These are phyloP conservation scores for Lysiphlebus fabarum DNA, from an alignment of 1,140 invertebrate species.

Conservation along the genomic window DNA sequence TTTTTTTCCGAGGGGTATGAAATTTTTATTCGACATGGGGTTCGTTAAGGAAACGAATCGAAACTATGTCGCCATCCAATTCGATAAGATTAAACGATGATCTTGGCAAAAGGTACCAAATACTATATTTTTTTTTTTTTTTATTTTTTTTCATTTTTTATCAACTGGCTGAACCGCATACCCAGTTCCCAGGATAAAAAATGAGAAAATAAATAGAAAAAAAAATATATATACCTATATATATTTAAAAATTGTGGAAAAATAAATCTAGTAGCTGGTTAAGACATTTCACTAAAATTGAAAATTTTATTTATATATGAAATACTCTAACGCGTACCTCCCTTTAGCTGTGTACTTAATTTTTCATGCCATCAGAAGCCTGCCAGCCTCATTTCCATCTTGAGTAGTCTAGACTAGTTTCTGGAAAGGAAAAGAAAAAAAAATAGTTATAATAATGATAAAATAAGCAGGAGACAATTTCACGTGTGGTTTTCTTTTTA, in stretches of 20 bases:
- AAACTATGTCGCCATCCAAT: slow-evolving; percentile 14
- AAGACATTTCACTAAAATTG: not conserved
- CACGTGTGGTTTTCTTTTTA: too few species aligned
- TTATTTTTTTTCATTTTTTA: too few species aligned
- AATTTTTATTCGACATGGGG: slow-evolving; percentile 7
- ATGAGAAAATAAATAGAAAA: too few species aligned
- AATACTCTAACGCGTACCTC: slow-evolving; percentile 2
- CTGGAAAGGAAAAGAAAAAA: too few species aligned
- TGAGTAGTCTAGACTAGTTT: slow-evolving; percentile 4
- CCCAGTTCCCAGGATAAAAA: too few species aligned
- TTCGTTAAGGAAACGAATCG: slow-evolving; percentile 10
- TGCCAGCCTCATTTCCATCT: slow-evolving; percentile 9
- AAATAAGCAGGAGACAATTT: too few species aligned
- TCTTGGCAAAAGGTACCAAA: slow-evolving; percentile 16
- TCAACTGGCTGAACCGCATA: too few species aligned
- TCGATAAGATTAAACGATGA: slow-evolving; percentile 23
- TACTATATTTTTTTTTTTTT: too few species aligned
- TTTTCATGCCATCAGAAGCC: slow-evolving; percentile 2
- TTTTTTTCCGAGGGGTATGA: too few species aligned
- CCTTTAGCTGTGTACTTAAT: slow-evolving; percentile 5
- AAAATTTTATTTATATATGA: not conserved
- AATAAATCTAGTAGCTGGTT: not conserved
- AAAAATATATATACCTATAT: too few species aligned
- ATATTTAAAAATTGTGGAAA: too few species aligned
- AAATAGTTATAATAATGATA: too few species aligned